Evolutionary conservation across 1,140 invertebrate genomes (phyloP).

Genomic region (Drosophila parabipectinata): DNA sequence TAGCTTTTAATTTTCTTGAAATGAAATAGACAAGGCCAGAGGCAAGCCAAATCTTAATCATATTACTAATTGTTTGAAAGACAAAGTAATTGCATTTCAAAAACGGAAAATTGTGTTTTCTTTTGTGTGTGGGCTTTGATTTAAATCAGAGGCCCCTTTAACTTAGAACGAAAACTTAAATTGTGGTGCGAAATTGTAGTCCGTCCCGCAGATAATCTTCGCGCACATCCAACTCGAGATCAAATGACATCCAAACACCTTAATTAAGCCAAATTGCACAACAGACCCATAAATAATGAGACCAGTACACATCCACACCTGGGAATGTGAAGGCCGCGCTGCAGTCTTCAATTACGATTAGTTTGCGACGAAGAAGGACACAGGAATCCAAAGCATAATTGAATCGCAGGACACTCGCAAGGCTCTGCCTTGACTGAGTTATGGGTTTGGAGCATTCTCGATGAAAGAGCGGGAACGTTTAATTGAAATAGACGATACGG

Average conservation of each 20-base stretch:
- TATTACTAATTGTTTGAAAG: background rate
- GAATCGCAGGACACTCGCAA: conserved; percentile 39
- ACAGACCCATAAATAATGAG: conserved; percentile 50
- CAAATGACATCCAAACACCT: conserved; percentile 29
- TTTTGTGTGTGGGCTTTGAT: background rate
- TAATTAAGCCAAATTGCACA: conserved; percentile 53
- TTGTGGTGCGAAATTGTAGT: no score
- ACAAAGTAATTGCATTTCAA: background rate
- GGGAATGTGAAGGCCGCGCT: conserved; percentile 21
- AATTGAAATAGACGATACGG: conserved; percentile 40
- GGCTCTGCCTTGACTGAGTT: conserved; percentile 43
- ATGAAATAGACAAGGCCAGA: background rate
- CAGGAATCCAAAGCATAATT: conserved; percentile 24
- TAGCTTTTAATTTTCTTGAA: conserved; percentile 10
- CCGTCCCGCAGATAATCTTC: background rate
- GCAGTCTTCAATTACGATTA: conserved; percentile 47
- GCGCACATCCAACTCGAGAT: conserved; percentile 13
- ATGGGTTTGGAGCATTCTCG: conserved; percentile 25
- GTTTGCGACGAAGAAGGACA: conserved; percentile 18
- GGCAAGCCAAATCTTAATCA: background rate
- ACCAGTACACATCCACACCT: conserved; percentile 23
- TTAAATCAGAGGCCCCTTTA: no score
- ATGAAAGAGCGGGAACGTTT: conserved; percentile 29
- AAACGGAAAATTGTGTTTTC: background rate
- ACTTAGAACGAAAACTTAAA: no score